Conservation (phyloP, 2,797 vertebrate genomes). For the Eremophila alpestris region DNA sequence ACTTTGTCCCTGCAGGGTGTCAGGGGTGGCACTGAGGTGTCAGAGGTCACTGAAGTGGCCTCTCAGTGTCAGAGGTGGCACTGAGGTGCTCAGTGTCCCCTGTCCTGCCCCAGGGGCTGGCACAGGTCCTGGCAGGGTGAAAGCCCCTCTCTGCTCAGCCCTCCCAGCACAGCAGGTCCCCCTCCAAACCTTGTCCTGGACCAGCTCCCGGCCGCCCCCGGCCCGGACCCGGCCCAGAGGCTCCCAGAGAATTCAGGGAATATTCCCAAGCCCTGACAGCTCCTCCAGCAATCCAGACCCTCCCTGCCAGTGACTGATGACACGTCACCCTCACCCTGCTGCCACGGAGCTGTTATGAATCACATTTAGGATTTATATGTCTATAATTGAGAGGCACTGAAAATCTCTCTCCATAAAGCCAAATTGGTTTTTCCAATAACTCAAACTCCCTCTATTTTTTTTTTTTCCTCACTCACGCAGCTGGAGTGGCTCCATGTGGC, state of each 20-base stretch:
- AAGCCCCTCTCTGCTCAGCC: background rate
- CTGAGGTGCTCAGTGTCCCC: background rate
- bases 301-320: background rate
- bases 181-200: rapidly evolving
- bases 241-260: rapidly evolving
- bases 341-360: background rate
- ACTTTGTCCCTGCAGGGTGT: background rate
- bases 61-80: too few species aligned
- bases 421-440: background rate
- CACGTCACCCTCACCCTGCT: background rate
- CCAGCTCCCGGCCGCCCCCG: rapidly evolving
- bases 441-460: too few species aligned
- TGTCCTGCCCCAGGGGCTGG: background rate
- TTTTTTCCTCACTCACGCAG: background rate
- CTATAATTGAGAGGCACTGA: background rate
- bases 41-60: too few species aligned
- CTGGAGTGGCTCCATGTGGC: background rate
- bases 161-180: background rate
- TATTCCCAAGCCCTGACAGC: background rate
- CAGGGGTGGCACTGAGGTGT: too few species aligned
- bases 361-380: background rate
- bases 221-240: background rate
- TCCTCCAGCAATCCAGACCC: background rate
- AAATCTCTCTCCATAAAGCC: background rate
- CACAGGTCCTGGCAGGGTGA: background rate